Evolutionary conservation across 2,797 vertebrate species (phyloP).

Genomic region (Myripristis murdjan): DNA sequence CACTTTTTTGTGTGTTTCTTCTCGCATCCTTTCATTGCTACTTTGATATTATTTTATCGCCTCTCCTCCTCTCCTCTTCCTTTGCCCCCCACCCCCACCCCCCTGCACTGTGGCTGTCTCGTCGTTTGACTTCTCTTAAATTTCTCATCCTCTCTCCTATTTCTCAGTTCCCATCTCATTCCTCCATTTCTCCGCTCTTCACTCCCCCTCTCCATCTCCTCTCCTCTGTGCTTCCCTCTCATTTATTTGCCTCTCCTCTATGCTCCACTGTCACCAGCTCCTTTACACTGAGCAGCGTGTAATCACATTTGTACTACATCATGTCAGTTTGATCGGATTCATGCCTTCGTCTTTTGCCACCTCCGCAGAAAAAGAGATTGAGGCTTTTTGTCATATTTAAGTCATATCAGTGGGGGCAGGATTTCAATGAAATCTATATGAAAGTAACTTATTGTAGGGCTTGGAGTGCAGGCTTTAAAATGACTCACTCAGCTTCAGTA

Average conservation of each 20-base stretch:
- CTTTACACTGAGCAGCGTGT: slow-evolving; percentile 67
- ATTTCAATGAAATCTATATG: slow-evolving; percentile 58
- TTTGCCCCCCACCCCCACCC: not conserved
- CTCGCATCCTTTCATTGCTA: slow-evolving; percentile 1
- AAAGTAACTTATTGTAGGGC: slow-evolving; percentile 56
- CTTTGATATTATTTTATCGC: slow-evolving; percentile 23
- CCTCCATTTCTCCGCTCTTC: slow-evolving; percentile 24
- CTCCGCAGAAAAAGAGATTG: slow-evolving; percentile 76
- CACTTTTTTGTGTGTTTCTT: not conserved
- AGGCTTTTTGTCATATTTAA: slow-evolving; percentile 71
- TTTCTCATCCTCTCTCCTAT: slow-evolving; percentile 32
- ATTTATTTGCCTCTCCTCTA: slow-evolving; percentile 51
- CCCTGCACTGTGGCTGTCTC: not conserved
- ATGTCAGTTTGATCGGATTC: slow-evolving; percentile 77
- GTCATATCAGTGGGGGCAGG: slow-evolving; percentile 60
- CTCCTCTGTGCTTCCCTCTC: slow-evolving; percentile 12
- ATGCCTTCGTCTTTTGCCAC: slow-evolving; percentile 71
- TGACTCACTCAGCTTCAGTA: slow-evolving; percentile 62
- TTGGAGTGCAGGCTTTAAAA: slow-evolving; percentile 54
- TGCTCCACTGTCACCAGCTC: slow-evolving; percentile 55
- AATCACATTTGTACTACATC: slow-evolving; percentile 82
- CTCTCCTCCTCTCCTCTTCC: not conserved
- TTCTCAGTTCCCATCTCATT: slow-evolving; percentile 32
- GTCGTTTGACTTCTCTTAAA: slow-evolving; percentile 20
- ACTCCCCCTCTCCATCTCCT: slow-evolving; percentile 11